Evolutionary conservation across 2,113 vertebrate species (phyloP).

Genomic region (Cricetomys ansorgei): DNA sequence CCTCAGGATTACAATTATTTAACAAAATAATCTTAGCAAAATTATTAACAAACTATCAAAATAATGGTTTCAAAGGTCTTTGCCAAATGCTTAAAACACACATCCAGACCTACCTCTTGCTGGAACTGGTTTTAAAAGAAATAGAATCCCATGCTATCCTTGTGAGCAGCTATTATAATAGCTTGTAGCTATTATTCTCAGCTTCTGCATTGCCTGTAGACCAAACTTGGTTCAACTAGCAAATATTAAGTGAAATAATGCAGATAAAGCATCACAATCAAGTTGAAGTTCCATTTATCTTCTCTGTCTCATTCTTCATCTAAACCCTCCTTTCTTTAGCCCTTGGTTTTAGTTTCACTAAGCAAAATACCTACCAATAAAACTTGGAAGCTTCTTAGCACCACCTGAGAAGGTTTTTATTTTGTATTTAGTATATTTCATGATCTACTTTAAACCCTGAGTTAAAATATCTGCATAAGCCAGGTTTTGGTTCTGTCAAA

Average conservation of each 20-base stretch:
- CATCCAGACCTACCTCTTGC: neutral
- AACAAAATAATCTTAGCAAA: too few species aligned
- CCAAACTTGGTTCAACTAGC: neutral
- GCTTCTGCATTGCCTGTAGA: neutral
- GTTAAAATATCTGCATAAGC: neutral
- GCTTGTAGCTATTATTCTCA: neutral
- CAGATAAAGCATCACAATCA: neutral
- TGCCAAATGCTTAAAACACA: neutral
- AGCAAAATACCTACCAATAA: neutral
- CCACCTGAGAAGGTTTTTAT: neutral
- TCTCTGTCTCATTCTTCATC: neutral
- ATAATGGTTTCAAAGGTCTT: neutral
- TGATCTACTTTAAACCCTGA: neutral
- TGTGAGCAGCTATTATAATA: neutral
- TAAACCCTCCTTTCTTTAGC: neutral
- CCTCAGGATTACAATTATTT: neutral
- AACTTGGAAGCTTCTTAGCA: neutral
- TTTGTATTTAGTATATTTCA: neutral
- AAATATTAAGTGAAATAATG: constrained; percentile 24
- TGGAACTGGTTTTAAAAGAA: neutral
- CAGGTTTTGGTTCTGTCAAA: neutral
- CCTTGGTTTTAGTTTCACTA: constrained; percentile 43
- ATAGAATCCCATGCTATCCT: neutral
- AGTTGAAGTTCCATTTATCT: neutral
- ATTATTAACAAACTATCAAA: too few species aligned